phyloP scores from a whole-genome alignment of 2,888 invertebrate species.

The Caenorhabditis zanzibari region DNA sequence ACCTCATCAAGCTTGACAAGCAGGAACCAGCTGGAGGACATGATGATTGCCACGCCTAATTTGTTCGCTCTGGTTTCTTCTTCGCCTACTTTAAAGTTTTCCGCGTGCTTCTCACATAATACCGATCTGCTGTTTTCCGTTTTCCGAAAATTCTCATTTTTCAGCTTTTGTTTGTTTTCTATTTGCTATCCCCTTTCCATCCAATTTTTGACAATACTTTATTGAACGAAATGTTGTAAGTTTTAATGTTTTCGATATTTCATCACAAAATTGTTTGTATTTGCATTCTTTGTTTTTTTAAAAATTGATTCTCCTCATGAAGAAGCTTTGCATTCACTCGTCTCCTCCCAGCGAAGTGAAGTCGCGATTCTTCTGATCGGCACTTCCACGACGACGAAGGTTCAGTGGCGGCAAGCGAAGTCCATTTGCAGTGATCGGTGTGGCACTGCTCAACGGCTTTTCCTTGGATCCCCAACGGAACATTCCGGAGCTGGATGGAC shows the following conservation, averaged over 20 bases:
- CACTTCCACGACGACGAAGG: constrained; percentile 65
- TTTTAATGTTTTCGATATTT: constrained; percentile 23
- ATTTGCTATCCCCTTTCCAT: neutral
- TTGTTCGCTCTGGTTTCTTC: constrained; percentile 9
- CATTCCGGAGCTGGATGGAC: neutral
- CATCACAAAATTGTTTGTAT: constrained; percentile 36
- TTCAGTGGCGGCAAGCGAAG: constrained; percentile 65
- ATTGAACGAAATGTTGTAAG: constrained; percentile 49
- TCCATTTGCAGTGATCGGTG: constrained; percentile 43
- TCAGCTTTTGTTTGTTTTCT: constrained; percentile 38
- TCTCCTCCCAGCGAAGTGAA: constrained; percentile 53
- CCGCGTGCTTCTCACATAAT: constrained; percentile 62
- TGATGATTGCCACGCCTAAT: constrained; percentile 66
- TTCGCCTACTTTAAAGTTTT: constrained; percentile 14
- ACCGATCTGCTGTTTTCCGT: constrained; percentile 42
- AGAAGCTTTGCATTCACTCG: constrained; percentile 40
- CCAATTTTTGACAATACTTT: constrained; percentile 28
- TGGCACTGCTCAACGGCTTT: constrained; percentile 6
- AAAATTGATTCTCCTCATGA: constrained; percentile 26
- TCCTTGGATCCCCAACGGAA: constrained; percentile 41
- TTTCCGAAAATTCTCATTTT: constrained; percentile 17
- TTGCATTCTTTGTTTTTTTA: constrained; percentile 10
- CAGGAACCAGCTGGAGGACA: constrained; percentile 67
- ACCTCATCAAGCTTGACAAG: constrained; percentile 95
- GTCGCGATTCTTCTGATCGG: constrained; percentile 55